Evolutionary conservation across 2,113 vertebrate species (phyloP).

Genomic region (Podilymbus podiceps): DNA sequence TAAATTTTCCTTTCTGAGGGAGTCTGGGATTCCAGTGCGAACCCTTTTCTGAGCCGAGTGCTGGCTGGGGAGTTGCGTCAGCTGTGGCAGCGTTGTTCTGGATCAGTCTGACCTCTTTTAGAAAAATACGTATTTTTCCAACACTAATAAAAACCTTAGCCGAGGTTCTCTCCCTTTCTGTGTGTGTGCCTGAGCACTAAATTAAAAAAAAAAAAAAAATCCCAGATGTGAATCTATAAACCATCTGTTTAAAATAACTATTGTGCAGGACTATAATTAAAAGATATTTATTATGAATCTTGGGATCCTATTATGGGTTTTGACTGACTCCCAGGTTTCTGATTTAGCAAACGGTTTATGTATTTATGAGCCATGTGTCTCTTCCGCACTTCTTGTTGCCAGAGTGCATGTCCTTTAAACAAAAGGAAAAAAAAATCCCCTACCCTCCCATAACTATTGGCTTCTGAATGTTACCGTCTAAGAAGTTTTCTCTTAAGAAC

Average conservation of each 20-base stretch:
- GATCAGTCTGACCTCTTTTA: not conserved
- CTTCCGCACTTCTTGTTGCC: slow-evolving; percentile 12
- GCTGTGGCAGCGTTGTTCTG: slow-evolving; percentile 1
- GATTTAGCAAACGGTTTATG: slow-evolving; percentile 52
- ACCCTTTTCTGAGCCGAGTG: not conserved
- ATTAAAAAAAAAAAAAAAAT: slow-evolving; percentile 20
- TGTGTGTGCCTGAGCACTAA: not conserved
- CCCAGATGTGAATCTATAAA: slow-evolving; percentile 68
- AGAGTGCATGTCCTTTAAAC: slow-evolving; percentile 19
- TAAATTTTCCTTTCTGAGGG: not conserved
- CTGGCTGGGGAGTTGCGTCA: not conserved
- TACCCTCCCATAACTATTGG: not conserved
- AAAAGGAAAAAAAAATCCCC: slow-evolving; percentile 25
- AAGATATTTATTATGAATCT: slow-evolving; percentile 74
- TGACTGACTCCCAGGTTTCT: slow-evolving; percentile 68
- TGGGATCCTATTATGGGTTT: slow-evolving; percentile 64
- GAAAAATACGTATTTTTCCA: slow-evolving; percentile 1
- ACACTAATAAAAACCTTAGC: slow-evolving; percentile 20
- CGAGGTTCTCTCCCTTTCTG: slow-evolving; percentile 13
- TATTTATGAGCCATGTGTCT: slow-evolving; percentile 45
- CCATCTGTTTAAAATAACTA: slow-evolving; percentile 73
- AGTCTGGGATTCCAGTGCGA: not conserved
- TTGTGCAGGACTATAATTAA: slow-evolving; percentile 67
- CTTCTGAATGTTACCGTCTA: slow-evolving; percentile 32
- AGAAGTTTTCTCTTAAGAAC: slow-evolving; percentile 19